Conservation (phyloP, 1,140 invertebrate genomes). For the Delia radicum region DNA sequence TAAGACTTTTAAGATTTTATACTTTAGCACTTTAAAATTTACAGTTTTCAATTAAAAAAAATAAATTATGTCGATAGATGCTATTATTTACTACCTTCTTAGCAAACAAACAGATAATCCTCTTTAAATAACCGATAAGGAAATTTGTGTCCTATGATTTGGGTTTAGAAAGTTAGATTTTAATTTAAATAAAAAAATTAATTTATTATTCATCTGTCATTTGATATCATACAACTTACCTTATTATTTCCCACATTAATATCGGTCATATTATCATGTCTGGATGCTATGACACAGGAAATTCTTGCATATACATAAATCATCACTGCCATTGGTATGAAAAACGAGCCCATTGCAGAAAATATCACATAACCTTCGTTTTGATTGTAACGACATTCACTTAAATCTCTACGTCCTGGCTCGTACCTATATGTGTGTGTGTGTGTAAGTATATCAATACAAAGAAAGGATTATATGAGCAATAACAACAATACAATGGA, state of each 20-base stretch:
- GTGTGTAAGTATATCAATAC: slow-evolving; percentile 41
- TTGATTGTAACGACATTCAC: slow-evolving; percentile 72
- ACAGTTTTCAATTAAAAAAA: no score
- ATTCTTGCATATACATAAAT: slow-evolving; percentile 88
- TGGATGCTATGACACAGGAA: slow-evolving; percentile 77
- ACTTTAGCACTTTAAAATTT: no score
- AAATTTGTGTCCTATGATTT: no score
- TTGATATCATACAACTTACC: slow-evolving; percentile 35
- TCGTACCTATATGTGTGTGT: slow-evolving; percentile 64
- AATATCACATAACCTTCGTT: slow-evolving; percentile 89
- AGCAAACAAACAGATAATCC: no score
- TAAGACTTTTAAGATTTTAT: no score
- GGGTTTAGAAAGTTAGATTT: neutral
- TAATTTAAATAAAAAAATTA: no score
- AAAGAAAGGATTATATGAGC: neutral
- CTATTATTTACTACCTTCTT: no score
- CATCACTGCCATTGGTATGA: slow-evolving; percentile 88
- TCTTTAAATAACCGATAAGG: neutral
- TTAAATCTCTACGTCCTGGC: slow-evolving; percentile 61
- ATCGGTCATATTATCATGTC: slow-evolving; percentile 61
- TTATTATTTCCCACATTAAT: slow-evolving; percentile 56
- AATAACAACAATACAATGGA: slow-evolving; percentile 61
- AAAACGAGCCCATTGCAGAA: slow-evolving; percentile 87
- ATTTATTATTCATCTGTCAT: neutral
- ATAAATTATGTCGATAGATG: no score